Evolutionary conservation across 2,113 vertebrate genomes (phyloP), one percentile per base, ranked within the genome.

Genomic region (Casuarius casuarius): DNA sequence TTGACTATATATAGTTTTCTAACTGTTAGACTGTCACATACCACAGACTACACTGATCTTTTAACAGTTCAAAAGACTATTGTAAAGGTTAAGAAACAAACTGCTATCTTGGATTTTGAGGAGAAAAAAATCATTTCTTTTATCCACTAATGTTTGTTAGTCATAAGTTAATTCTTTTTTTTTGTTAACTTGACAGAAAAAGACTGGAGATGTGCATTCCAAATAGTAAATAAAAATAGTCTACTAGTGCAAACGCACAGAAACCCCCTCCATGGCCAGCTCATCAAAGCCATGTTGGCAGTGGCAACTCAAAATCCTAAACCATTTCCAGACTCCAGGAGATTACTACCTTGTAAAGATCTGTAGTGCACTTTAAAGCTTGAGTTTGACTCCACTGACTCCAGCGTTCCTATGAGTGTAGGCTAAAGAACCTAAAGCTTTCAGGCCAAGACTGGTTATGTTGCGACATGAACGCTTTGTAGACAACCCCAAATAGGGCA

Each of bases 321-420:
- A 71, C 58, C 5, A 71, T 31, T 82, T 12, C 48, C 19, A 42
- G 17, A 31, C 4, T 44, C 8, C 26, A 67, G 65, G 62, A 26
- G 0, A 9, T 18, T 15, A 33, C 23, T 59, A 46, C 8, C 17
- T 26, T n/a, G 35, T 1, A 44, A 2, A 31, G 4, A 51, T 40
- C n/a, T 38, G 23, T 3, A 28, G 7, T 12, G 40, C 9, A 8
- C 5, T 38, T 17, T 44, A 44, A 82, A 67, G 56, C 26, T 66
- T 11, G 3, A 18, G 1, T 44, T 73, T 48, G 6, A 29, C 40
- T 78, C 35, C 25, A 13, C 42, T 48, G 54, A 8, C 7, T 77
- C n/a, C 23, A 74, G 12, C 10, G 31, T 31, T 78, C 25, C 28
- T 22, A 42, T 0, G 0, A 38, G 7, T 31, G 15, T 14, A 10